Evolutionary conservation across 2,888 invertebrate species (phyloP).

Genomic region (Cerceris rybyensis): DNA sequence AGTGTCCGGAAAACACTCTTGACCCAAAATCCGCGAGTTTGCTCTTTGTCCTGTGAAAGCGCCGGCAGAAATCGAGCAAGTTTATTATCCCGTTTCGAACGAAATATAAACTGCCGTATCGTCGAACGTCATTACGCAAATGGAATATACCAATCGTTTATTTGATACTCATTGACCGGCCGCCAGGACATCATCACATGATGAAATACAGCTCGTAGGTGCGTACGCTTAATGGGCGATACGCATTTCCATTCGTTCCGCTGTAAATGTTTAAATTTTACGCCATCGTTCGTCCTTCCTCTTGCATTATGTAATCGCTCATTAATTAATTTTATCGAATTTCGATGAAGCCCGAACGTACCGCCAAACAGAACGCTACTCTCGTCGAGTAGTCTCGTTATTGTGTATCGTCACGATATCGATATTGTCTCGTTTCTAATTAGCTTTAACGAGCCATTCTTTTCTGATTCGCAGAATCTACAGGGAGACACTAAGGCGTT

Average conservation of each 20-base stretch:
- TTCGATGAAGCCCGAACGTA: not conserved
- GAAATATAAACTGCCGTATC: slow-evolving; percentile 48
- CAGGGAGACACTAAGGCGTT: too few species aligned
- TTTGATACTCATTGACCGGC: slow-evolving; percentile 60
- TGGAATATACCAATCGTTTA: slow-evolving; percentile 66
- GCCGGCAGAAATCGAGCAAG: slow-evolving; percentile 41
- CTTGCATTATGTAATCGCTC: slow-evolving; percentile 37
- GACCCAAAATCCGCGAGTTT: not conserved
- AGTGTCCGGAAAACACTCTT: too few species aligned
- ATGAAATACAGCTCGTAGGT: slow-evolving; percentile 59
- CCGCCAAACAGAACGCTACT: not conserved
- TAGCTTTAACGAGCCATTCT: too few species aligned
- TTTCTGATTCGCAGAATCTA: too few species aligned
- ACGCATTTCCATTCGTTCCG: slow-evolving; percentile 45
- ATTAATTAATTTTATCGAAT: slow-evolving; percentile 50
- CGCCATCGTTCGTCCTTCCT: slow-evolving; percentile 40
- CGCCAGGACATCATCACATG: slow-evolving; percentile 22
- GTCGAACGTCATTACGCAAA: slow-evolving; percentile 63
- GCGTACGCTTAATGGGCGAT: slow-evolving; percentile 57
- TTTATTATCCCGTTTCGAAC: slow-evolving; percentile 55
- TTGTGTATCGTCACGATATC: not conserved
- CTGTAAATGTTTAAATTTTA: slow-evolving; percentile 23
- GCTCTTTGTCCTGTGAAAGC: not conserved
- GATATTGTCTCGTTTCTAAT: too few species aligned
- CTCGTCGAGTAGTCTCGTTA: not conserved